Evolutionary conservation across 2,113 vertebrate genomes (phyloP), one percentile per base, ranked within the genome.

Genomic region (Camelus bactrianus): DNA sequence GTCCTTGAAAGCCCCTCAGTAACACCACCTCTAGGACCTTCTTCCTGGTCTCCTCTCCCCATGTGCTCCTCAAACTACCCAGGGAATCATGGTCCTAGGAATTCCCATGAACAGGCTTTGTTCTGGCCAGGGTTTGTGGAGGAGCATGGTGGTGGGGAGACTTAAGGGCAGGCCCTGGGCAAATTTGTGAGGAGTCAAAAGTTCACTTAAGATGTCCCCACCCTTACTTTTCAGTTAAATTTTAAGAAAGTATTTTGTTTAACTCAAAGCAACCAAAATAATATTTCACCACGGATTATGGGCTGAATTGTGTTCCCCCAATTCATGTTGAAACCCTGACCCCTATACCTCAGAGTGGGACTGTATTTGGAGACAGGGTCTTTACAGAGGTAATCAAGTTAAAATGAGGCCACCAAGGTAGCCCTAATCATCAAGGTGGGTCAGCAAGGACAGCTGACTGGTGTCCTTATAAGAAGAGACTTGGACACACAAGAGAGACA

Each of bases 171-270:
- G 58, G 48, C 30, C 30, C 82, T 56, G 52, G 72, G 24, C 26
- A 80, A 76, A 87, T 81, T 12, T 65, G 22, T 76, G 65, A 95
- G 80, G 35, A 54, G 54, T 85, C 26, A 35, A 50, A 89, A 89
- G 16, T 32, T 28, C 22, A 15, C 69, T 80, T 11, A 56, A 76
- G 30, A 50, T 65, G 28, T 48, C 42, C 46, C 7, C 1, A 46
- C 26, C 20, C n/a, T 89, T 77, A 13, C 38, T 92, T 87, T 96
- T 77, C 11, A 38, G 70, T 88, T n/a, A 94, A 81, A 54, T 16
- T 87, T 89, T 76, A 65, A 85, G 46, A 56, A 70, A 64, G 20
- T 32, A 52, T 26, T 77, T 56, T 19, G 35, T 85, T 58, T 67
- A 85, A 73, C 12, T n/a, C 54, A 46, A 60, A 16, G 64, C 46